Evolutionary conservation across 2,888 invertebrate species (phyloP), one percentile per base, ranked within the genome.

Genomic region (Cephus sareptanus): DNA sequence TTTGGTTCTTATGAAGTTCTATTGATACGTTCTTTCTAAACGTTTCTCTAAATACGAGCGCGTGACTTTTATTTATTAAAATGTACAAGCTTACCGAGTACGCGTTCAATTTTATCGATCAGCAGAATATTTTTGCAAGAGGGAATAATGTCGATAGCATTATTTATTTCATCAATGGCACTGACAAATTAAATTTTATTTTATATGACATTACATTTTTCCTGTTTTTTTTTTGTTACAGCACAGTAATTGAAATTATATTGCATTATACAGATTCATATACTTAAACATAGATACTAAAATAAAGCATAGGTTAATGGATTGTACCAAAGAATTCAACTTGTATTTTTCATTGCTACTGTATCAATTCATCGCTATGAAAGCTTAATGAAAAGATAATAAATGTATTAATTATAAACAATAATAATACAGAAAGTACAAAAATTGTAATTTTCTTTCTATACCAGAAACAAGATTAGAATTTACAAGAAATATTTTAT

Each of bases 171-270:
- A 6, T 23, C 56, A 23, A 56, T 2, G 9, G 2, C 23, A 56
- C 23, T 23, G 56, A 56, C 56, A 37, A 75, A 37, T 75, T 75
- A 75, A 30, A 23, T 56, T 37, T 37, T 75, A 56, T 37, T 56
- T 75, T 30, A 31, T 33, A n/a, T 56, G 9, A 11, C 23, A 11
- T 31, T 37, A 74, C n/a, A 4, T 71, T 13, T 56, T 73, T n/a
- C 31, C 31, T 23, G 31, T 31, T 23, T 15, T 31, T 23, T 12
- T 31, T 68, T 69, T 15, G 35, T 31, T n/a, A 75, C 35, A 34
- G 9, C 1, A 40, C 33, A 69, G 34, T 31, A 34, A 69, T 71
- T 73, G 15, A 75, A 77, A 73, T 33, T 15, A n/a, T 37, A 4
- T 30, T 34, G 9, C 23, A 23, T 56, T 9, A 56, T 9, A 56